phyloP scores from a whole-genome alignment of 2,888 invertebrate genomes.

The Alloplasta piceator region DNA sequence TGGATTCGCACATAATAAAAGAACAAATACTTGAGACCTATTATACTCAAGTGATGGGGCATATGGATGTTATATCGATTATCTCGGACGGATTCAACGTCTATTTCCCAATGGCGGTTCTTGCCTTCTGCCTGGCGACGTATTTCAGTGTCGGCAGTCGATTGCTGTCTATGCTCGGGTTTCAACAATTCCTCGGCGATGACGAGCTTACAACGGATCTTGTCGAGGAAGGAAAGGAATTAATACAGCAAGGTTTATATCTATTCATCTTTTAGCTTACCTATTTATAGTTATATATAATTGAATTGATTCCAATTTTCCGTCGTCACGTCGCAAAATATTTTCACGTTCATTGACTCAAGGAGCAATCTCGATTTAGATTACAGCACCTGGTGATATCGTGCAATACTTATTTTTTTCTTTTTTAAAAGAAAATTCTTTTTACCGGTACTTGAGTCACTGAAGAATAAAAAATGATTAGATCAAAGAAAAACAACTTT shows the following conservation, averaged over 20 bases:
- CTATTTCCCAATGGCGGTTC: conserved; percentile 98
- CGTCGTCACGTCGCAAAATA: no score
- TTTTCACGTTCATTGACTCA: no score
- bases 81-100: conserved; percentile 99
- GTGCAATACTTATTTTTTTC: no score
- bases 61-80: conserved; percentile 98
- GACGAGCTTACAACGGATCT: conserved; percentile 97
- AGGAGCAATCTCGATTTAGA: no score
- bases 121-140: conserved; percentile 96
- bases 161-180: conserved; percentile 94
- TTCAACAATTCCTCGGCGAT: conserved; percentile 98
- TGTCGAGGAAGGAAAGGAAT: conserved; percentile 96
- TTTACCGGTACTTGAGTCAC: no score
- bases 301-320: no score
- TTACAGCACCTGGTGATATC: no score
- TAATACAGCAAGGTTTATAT: conserved; percentile 91
- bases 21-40: conserved; percentile 93
- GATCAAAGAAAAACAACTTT: no score
- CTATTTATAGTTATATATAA: no score
- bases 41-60: conserved; percentile 99
- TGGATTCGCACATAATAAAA: conserved; percentile 97
- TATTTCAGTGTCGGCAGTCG: conserved; percentile 97
- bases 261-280: background rate
- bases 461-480: no score
- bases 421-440: no score